Evolutionary conservation across 2,888 invertebrate genomes (phyloP).

Genomic region (Luperina testacea): DNA sequence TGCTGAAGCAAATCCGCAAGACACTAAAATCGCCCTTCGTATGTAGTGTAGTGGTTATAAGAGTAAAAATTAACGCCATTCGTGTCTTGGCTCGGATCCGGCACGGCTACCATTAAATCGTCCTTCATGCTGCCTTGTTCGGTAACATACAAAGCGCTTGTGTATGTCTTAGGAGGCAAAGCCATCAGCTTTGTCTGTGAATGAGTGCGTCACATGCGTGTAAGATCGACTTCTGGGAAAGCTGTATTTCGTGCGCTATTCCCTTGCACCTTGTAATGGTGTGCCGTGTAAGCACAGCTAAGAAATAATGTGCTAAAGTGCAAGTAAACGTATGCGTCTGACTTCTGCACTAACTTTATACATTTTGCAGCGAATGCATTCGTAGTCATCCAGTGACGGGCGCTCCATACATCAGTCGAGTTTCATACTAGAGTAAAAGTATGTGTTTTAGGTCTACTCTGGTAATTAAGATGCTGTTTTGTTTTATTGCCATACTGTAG

Average conservation of each 20-base stretch:
- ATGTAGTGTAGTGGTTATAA: not conserved
- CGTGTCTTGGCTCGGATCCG: not conserved
- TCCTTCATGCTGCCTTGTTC: not conserved
- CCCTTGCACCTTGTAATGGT: constrained; percentile 18
- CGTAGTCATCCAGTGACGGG: constrained; percentile 32
- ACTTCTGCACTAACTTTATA: constrained; percentile 47
- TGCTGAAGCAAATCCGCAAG: not conserved
- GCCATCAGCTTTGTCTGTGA: not conserved
- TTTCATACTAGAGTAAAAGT: constrained; percentile 49
- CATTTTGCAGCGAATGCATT: constrained; percentile 19
- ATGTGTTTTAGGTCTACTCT: constrained; percentile 22
- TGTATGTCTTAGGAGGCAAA: not conserved
- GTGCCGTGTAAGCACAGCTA: constrained; percentile 32
- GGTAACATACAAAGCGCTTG: constrained; percentile 27
- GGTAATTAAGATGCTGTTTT: not conserved
- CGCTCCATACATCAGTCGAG: constrained; percentile 30
- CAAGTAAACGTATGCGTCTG: constrained; percentile 28
- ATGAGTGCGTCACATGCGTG: constrained; percentile 40
- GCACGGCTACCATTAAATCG: not conserved
- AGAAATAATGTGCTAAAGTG: constrained; percentile 36
- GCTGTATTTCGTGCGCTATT: constrained; percentile 30
- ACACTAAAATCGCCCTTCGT: too few species aligned
- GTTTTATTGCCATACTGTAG: not conserved
- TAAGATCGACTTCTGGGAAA: constrained; percentile 6
- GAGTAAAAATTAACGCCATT: not conserved